phyloP scores from a whole-genome alignment of 2,797 vertebrate genomes.

The Rhadinocentrus ornatus region DNA sequence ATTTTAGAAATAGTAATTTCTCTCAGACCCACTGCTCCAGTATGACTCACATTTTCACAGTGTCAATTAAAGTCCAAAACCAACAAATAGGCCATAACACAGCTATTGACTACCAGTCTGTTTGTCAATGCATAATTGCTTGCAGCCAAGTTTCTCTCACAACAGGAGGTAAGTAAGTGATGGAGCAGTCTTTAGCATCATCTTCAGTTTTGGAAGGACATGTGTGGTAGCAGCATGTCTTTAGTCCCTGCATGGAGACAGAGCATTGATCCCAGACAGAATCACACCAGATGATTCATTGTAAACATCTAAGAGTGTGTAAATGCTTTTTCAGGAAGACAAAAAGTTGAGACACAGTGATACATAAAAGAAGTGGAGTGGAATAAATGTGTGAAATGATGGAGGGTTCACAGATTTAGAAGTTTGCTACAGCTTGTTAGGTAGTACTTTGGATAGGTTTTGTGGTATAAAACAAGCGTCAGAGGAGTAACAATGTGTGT shows the following conservation, averaged over 20 bases:
- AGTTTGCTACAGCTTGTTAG: slow-evolving; percentile 61
- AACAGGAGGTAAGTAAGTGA: slow-evolving; percentile 62
- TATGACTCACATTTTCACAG: slow-evolving; percentile 6
- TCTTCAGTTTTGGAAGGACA: slow-evolving; percentile 65
- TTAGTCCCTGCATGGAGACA: slow-evolving; percentile 56
- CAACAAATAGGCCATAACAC: slow-evolving; percentile 59
- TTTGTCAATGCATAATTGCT: slow-evolving; percentile 69
- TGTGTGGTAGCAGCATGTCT: slow-evolving; percentile 71
- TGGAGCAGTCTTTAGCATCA: slow-evolving; percentile 41
- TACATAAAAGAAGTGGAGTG: slow-evolving; percentile 21
- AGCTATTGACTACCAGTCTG: slow-evolving; percentile 64
- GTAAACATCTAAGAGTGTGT: slow-evolving; percentile 37
- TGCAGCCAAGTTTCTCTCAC: slow-evolving; percentile 54
- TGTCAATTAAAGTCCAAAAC: slow-evolving; percentile 44
- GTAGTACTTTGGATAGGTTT: slow-evolving; percentile 40
- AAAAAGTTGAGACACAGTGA: slow-evolving; percentile 38
- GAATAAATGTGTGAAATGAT: slow-evolving; percentile 43
- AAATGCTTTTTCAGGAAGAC: slow-evolving; percentile 30
- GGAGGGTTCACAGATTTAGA: slow-evolving; percentile 27
- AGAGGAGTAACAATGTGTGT: slow-evolving; percentile 24
- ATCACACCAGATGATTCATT: slow-evolving; percentile 67
- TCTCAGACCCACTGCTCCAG: not conserved
- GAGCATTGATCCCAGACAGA: slow-evolving; percentile 69
- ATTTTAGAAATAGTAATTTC: not conserved
- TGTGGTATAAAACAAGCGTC: slow-evolving; percentile 40